These are phyloP conservation scores for Zele albiditarsus DNA, from an alignment of 2,888 invertebrate genomes.

Conservation along the genomic window DNA sequence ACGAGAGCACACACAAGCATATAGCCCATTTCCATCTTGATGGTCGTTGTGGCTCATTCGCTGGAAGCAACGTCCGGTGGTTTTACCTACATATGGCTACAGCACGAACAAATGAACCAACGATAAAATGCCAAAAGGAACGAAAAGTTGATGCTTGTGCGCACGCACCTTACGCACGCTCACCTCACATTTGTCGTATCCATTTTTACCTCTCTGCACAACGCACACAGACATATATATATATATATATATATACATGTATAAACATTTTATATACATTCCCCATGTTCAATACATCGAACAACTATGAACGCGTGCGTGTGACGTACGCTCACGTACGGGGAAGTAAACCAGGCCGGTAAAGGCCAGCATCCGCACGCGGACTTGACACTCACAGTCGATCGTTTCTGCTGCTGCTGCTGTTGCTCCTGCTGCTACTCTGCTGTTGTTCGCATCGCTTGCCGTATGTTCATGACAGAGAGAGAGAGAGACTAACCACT, in stretches of 20 bases:
- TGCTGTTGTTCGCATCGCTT: background rate
- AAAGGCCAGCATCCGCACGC: constrained; percentile 67
- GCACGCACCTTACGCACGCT: constrained; percentile 65
- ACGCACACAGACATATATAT: background rate
- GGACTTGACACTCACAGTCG: constrained; percentile 29
- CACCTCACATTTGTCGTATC: constrained; percentile 40
- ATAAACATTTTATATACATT: no score
- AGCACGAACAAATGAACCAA: constrained; percentile 43
- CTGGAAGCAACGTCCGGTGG: constrained; percentile 42
- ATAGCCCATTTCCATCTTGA: constrained; percentile 55
- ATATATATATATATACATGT: background rate
- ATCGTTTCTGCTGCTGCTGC: constrained; percentile 22
- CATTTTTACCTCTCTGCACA: constrained; percentile 7
- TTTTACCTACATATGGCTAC: constrained; percentile 50
- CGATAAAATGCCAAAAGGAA: constrained; percentile 45
- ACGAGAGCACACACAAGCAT: constrained; percentile 53
- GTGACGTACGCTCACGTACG: constrained; percentile 50
- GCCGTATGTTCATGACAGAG: background rate
- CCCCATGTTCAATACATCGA: constrained; percentile 21
- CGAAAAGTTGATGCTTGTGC: constrained; percentile 49
- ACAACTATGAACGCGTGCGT: constrained; percentile 34
- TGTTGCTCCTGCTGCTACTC: background rate
- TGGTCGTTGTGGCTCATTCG: constrained; percentile 29
- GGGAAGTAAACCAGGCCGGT: constrained; percentile 67
- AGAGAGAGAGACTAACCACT: constrained; percentile 66